phyloP scores from a whole-genome alignment of 2,113 vertebrate genomes.

The Oryzias melastigma region DNA sequence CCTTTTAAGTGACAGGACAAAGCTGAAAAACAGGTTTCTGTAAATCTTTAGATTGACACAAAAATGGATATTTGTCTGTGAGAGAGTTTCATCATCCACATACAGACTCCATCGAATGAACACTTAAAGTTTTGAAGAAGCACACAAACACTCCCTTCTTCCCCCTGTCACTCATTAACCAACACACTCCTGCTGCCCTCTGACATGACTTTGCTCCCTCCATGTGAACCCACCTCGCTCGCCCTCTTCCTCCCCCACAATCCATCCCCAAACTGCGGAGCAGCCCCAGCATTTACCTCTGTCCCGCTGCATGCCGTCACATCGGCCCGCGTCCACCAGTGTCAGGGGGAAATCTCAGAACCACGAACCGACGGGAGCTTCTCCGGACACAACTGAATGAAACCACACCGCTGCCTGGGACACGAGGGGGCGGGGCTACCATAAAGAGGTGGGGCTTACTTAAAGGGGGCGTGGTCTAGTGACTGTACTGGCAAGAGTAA shows the following conservation, averaged over 20 bases:
- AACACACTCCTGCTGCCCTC: not conserved
- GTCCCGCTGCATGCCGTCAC: constrained; percentile 38
- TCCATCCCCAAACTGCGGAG: constrained; percentile 43
- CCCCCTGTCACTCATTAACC: constrained; percentile 51
- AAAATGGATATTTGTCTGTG: too few species aligned
- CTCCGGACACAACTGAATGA: not conserved
- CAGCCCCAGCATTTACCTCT: constrained; percentile 66
- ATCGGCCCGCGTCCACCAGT: constrained; percentile 18
- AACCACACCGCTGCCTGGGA: constrained; percentile 1
- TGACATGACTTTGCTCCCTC: not conserved
- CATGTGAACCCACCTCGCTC: constrained; percentile 53
- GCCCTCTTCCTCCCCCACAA: constrained; percentile 29
- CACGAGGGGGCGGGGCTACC: not conserved
- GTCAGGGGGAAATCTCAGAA: too few species aligned
- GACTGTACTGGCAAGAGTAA: too few species aligned
- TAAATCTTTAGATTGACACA: too few species aligned
- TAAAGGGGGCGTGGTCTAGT: constrained; percentile 3
- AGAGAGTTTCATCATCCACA: too few species aligned
- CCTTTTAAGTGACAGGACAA: too few species aligned
- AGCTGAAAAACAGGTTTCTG: too few species aligned
- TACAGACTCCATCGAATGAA: not conserved
- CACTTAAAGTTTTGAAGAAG: too few species aligned
- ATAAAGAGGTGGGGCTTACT: not conserved
- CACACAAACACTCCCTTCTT: not conserved
- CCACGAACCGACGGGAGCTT: too few species aligned